phyloP scores from a whole-genome alignment of 2,888 invertebrate genomes.

The Dicyrtomina minuta region DNA sequence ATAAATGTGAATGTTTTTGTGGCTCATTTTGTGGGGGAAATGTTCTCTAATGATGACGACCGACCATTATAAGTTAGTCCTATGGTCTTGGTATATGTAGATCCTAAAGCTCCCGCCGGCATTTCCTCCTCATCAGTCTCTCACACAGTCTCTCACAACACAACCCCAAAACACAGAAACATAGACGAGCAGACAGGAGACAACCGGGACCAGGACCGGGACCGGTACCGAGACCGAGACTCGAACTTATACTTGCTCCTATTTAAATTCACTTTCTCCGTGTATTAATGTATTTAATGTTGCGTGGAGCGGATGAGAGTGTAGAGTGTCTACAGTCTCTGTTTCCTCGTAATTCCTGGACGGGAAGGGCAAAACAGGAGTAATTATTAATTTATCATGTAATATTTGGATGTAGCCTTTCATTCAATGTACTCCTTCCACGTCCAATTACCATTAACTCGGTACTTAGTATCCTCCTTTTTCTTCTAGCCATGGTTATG shows the following conservation, averaged over 20 bases:
- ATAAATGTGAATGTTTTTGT: constrained; percentile 4
- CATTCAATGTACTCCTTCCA: background rate
- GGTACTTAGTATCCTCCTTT: background rate
- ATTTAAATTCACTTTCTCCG: constrained; percentile 3
- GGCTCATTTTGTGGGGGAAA: constrained; percentile 21
- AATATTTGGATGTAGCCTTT: no score
- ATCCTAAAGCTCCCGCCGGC: constrained; percentile 13
- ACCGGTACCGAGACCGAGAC: background rate
- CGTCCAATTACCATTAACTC: background rate
- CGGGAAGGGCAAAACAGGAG: background rate
- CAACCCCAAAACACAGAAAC: no score
- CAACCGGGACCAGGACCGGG: background rate
- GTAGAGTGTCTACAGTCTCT: no score
- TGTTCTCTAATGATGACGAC: constrained; percentile 23
- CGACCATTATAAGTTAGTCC: constrained; percentile 14
- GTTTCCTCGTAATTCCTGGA: constrained; percentile 2
- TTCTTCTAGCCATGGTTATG: no score
- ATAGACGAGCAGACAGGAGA: no score
- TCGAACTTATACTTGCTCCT: constrained; percentile 8
- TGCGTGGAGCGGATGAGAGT: constrained; percentile 5
- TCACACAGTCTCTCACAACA: no score
- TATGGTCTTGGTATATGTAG: no score
- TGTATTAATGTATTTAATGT: constrained; percentile 15
- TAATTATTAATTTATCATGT: constrained; percentile 15
- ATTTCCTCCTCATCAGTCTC: background rate